These are phyloP conservation scores for Pterocles burchelli DNA, from an alignment of 2,113 vertebrate genomes.

Conservation along the genomic window DNA sequence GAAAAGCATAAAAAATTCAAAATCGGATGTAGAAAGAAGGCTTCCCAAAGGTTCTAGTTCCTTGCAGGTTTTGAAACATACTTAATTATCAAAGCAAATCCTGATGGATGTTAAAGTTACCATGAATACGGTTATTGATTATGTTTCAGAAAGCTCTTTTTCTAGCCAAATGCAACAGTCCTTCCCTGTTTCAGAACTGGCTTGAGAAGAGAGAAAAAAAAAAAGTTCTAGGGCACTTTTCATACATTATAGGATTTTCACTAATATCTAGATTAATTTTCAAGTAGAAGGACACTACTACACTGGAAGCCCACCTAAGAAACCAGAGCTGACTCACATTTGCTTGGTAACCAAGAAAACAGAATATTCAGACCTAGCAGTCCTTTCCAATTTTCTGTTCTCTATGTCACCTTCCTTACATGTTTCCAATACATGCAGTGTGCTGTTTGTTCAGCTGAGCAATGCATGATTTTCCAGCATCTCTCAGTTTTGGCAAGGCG, in stretches of 20 bases:
- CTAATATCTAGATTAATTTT: constrained; percentile 3
- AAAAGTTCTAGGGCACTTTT: neutral
- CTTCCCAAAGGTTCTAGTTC: neutral
- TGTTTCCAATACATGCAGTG: neutral
- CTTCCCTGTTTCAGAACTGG: neutral
- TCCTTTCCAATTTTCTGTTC: neutral
- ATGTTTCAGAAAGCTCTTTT: neutral
- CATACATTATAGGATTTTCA: neutral
- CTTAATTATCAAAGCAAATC: neutral
- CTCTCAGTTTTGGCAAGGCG: neutral
- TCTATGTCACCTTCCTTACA: neutral
- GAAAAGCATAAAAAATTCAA: neutral
- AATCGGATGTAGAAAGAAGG: neutral
- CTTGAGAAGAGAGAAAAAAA: neutral
- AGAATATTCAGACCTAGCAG: neutral
- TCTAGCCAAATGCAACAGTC: neutral
- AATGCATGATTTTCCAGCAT: neutral
- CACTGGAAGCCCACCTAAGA: neutral
- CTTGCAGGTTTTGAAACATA: neutral
- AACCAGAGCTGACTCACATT: neutral
- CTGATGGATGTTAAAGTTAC: neutral
- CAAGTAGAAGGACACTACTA: neutral
- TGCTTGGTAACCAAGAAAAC: neutral
- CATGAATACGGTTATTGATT: neutral
- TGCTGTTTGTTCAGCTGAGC: neutral